Base-by-base conservation (phyloP, 2,888 invertebrate species). In the Lathronympha strigana region DNA sequence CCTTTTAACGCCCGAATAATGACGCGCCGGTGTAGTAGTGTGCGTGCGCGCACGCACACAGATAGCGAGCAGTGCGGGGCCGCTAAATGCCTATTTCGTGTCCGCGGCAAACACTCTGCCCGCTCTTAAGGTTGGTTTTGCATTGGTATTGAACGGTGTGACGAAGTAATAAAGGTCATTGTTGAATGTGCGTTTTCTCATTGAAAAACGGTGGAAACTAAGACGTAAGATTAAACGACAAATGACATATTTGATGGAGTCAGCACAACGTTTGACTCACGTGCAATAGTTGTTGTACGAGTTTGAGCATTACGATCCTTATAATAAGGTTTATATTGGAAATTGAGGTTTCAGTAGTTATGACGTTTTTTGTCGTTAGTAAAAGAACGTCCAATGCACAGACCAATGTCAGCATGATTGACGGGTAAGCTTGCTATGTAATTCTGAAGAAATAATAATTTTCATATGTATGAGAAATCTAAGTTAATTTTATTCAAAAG, bases 351-450 rank as follows among this genome's bases (percentile, higher is more conserved):
- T 11, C 33, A 33, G 47, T 25, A 47, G 68, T 68, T 69, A 38
- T 40, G 67, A 50, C 61, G 47, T 67, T 68, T 61, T 31, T 28
- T 19, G 47, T 36, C 28, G 54, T 31, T 54, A 40, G 17, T 57
- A 40, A 43, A 40, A 33, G 66, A 54, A 69, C 70, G 69, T 73
- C 70, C 66, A 73, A 62, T 68, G 68, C 68, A 68, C 67, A 72
- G 73, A 72, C 75, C 78, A 79, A 78, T 76, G 77, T 78, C 79
- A 76, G 71, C 71, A 57, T 70, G 70, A 72, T 72, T 71, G 72
- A 71, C 70, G 75, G 70, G 69, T 69, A 67, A 58, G 66, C 58
- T 55, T 62, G 61, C 25, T 53, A 60, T 31, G 54, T 57, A 66
- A 67, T 54, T 28, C 38, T 50, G 55, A 63, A 57, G 57, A 45